Conservation (phyloP, 2,888 invertebrate genomes). For the Hydrotaea diabolus region DNA sequence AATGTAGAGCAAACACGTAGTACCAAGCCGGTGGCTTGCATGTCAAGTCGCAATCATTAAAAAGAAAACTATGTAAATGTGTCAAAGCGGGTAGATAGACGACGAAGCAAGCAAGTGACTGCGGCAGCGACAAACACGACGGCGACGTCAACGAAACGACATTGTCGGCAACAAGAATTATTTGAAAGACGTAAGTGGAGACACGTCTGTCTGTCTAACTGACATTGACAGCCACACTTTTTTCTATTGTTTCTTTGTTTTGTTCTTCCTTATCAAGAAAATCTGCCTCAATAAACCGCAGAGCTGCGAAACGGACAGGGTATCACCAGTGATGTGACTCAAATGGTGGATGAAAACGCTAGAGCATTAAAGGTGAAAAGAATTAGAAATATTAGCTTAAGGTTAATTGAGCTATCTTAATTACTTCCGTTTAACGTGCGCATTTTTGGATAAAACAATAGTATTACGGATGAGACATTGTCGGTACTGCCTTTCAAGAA, state of each 20-base stretch:
- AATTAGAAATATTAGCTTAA: too few relatives aligned
- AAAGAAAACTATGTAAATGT: conserved; percentile 50
- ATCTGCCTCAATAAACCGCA: conserved; percentile 18
- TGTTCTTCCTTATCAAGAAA: conserved; percentile 35
- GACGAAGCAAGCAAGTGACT: neutral
- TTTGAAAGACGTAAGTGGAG: conserved; percentile 31
- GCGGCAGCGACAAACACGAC: neutral
- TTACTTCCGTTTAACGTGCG: too few relatives aligned
- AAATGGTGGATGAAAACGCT: neutral
- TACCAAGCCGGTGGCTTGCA: conserved; percentile 28
- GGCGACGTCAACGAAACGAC: neutral
- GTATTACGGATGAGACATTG: too few relatives aligned
- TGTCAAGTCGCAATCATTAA: conserved; percentile 53
- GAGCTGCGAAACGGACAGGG: conserved; percentile 3
- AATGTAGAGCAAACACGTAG: conserved; percentile 57
- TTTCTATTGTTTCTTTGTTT: conserved; percentile 4
- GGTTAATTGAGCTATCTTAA: too few relatives aligned
- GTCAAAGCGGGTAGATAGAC: conserved; percentile 37
- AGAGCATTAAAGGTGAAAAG: too few relatives aligned
- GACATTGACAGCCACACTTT: conserved; percentile 55
- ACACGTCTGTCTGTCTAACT: conserved; percentile 53
- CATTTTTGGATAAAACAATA: too few relatives aligned
- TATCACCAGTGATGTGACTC: neutral
- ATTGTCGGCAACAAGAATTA: conserved; percentile 33
- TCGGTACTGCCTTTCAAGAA: too few relatives aligned